phyloP scores from a whole-genome alignment of 2,113 vertebrate species.

The Meles meles region DNA sequence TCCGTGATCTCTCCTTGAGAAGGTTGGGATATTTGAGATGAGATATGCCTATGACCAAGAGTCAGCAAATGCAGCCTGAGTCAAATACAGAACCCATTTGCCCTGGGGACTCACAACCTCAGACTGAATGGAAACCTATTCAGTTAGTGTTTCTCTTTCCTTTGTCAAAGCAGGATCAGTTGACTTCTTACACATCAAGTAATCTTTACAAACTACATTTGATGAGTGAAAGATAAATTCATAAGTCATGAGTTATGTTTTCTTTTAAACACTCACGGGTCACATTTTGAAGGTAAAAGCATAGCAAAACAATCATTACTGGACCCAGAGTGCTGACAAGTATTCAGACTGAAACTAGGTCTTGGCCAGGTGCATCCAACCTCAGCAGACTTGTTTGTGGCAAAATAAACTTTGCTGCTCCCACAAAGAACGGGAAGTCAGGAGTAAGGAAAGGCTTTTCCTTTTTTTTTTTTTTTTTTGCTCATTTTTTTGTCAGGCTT shows the following conservation, averaged over 20 bases:
- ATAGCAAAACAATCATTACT: background rate
- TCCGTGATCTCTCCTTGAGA: background rate
- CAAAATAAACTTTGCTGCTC: slow-evolving; percentile 36
- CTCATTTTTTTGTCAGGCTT: slow-evolving; percentile 22
- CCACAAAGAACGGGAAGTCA: slow-evolving; percentile 42
- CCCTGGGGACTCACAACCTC: background rate
- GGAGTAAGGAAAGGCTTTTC: background rate
- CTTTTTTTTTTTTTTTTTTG: background rate
- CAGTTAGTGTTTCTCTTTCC: background rate
- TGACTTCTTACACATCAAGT: background rate
- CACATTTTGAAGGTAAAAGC: slow-evolving; percentile 26
- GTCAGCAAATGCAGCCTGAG: background rate
- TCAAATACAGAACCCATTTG: background rate
- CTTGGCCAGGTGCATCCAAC: slow-evolving; percentile 33
- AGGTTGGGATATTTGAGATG: background rate
- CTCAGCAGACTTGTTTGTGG: slow-evolving; percentile 22
- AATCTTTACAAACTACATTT: background rate
- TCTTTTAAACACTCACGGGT: background rate
- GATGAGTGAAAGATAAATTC: background rate
- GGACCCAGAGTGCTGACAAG: background rate
- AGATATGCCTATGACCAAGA: background rate
- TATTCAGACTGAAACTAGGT: background rate
- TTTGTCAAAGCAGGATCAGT: background rate
- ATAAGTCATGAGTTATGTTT: background rate
- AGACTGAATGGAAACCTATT: background rate